phyloP scores from a whole-genome alignment of 2,888 invertebrate genomes.

The Mystacides longicornis region DNA sequence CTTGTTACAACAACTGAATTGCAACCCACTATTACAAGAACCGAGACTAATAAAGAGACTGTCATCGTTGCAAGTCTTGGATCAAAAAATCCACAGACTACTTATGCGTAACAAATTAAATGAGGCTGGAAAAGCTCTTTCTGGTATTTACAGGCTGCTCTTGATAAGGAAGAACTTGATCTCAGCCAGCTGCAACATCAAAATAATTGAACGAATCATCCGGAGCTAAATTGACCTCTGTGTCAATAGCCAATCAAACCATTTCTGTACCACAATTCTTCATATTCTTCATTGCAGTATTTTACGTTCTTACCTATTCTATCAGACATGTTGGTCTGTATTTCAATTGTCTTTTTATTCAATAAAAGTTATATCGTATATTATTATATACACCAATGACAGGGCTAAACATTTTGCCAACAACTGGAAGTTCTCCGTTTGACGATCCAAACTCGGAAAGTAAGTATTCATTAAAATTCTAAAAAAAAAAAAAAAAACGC shows the following conservation, averaged over 20 bases:
- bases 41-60: slow-evolving; percentile 48
- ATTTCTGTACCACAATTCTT: slow-evolving; percentile 48
- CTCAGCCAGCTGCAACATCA: slow-evolving; percentile 41
- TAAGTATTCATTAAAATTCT: no score
- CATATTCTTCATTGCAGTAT: no score
- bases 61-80: slow-evolving; percentile 47
- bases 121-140: slow-evolving; percentile 33
- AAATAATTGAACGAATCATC: slow-evolving; percentile 50
- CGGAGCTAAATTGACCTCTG: slow-evolving; percentile 51
- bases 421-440: no score
- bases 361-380: no score
- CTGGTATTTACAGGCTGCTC: slow-evolving; percentile 37
- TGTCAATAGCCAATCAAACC: slow-evolving; percentile 47
- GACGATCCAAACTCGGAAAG: no score
- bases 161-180: slow-evolving; percentile 37
- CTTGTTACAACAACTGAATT: slow-evolving; percentile 19
- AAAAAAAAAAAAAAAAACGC: no score
- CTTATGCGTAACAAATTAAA: slow-evolving; percentile 42
- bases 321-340: no score
- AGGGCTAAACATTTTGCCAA: no score
- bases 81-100: slow-evolving; percentile 38
- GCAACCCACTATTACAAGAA: slow-evolving; percentile 30
- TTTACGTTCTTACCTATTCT: no score
- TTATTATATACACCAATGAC: no score
- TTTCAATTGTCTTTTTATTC: no score